A percentile compares a stretch with the other conserved stretches of the same genome.
Conservation (phyloP, 2,113 vertebrate genomes). For the Cygnus buccinator region DNA sequence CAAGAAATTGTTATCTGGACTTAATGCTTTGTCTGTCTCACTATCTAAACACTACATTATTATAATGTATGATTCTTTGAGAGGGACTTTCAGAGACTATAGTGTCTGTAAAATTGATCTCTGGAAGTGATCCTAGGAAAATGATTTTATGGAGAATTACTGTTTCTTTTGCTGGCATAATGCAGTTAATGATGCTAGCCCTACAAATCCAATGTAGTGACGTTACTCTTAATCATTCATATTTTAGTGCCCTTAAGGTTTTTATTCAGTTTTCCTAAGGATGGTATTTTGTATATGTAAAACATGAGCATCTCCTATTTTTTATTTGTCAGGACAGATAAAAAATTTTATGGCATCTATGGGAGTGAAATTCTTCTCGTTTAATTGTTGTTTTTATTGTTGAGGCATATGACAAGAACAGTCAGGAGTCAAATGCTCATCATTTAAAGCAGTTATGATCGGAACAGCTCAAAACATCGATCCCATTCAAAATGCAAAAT, state of each 20-base stretch:
- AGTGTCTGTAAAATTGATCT: not conserved
- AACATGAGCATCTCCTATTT: not conserved
- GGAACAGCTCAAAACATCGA: not conserved
- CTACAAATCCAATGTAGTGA: not conserved
- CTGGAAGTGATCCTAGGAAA: conserved; percentile 18
- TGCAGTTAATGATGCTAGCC: not conserved
- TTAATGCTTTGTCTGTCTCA: not conserved
- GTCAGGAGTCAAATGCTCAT: not conserved
- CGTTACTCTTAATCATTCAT: not conserved
- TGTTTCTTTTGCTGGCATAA: not conserved
- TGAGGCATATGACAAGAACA: not conserved
- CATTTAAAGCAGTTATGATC: not conserved
- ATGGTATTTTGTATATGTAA: not conserved
- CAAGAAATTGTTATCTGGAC: not conserved
- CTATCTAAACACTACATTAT: not conserved
- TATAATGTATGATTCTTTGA: not conserved
- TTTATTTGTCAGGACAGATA: not conserved
- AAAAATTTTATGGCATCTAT: not conserved
- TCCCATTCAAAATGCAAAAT: not conserved
- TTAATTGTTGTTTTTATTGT: not conserved
- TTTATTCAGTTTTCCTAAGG: conserved; percentile 15
- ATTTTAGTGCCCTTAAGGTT: not conserved
- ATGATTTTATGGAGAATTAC: not conserved
- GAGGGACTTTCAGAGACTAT: not conserved
- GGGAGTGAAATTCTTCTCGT: not conserved